A percentile compares a stretch with the other conserved stretches of the same genome.
Conservation (phyloP, 2,113 vertebrate species). For the Capreolus pygargus region DNA sequence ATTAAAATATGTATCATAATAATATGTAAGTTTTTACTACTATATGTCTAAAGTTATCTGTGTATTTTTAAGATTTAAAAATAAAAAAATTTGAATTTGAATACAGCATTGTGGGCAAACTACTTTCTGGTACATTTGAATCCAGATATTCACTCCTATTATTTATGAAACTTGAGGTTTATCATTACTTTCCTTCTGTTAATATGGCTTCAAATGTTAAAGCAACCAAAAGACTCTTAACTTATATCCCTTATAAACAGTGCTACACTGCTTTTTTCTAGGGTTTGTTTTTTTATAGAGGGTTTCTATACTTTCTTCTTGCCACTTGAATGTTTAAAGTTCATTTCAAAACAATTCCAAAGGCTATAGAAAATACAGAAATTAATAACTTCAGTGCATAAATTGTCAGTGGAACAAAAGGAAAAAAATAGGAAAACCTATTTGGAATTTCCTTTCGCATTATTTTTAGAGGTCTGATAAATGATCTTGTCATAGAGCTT, state of each 20-base stretch:
- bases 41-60: neutral
- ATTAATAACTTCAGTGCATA: slow-evolving; percentile 3
- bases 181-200: slow-evolving; percentile 8
- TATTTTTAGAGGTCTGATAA: slow-evolving; percentile 52
- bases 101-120: neutral
- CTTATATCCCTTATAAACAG: neutral
- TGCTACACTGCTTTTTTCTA: neutral
- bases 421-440: neutral
- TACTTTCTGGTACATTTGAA: neutral
- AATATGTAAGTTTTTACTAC: neutral
- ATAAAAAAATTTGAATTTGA: neutral
- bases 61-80: slow-evolving; percentile 10
- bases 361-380: neutral
- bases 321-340: slow-evolving; percentile 4
- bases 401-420: neutral
- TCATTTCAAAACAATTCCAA: slow-evolving; percentile 38
- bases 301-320: neutral
- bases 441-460: slow-evolving; percentile 30
- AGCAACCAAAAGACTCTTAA: neutral
- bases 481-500: neutral
- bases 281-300: neutral
- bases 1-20: neutral
- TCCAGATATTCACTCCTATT: neutral
- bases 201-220: neutral
- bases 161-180: neutral